Evolutionary conservation across 92 coral and sea anemone genomes (phyloP).

Genomic region (Heteractis magnifica): DNA sequence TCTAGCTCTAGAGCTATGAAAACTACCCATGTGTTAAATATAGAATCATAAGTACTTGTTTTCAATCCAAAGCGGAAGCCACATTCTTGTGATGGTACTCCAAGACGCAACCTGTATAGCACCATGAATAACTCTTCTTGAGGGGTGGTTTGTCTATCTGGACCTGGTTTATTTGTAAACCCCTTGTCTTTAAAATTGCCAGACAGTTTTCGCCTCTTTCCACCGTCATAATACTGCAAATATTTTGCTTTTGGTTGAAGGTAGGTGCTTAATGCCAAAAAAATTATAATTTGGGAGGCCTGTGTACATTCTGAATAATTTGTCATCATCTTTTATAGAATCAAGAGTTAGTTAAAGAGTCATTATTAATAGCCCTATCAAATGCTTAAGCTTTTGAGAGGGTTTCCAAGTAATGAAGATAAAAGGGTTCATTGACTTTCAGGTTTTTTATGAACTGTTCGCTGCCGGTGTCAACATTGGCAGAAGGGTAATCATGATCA

Average conservation of each 20-base stretch:
- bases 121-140: constrained; percentile 37
- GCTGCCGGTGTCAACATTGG: neutral
- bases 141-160: constrained; percentile 37
- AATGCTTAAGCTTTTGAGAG: constrained; percentile 7
- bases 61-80: constrained; percentile 37
- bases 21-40: constrained; percentile 42
- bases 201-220: constrained; percentile 22
- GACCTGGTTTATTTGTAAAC: constrained; percentile 30
- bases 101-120: constrained; percentile 33
- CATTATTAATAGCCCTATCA: neutral
- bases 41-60: constrained; percentile 25
- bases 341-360: constrained; percentile 12
- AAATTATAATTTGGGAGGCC: constrained; percentile 44
- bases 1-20: constrained; percentile 42
- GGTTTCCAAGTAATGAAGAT: neutral
- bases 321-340: constrained; percentile 9
- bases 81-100: constrained; percentile 32
- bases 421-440: neutral
- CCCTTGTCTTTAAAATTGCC: constrained; percentile 39
- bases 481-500: constrained; percentile 5
- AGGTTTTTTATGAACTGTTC: neutral
- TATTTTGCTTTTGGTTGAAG: constrained; percentile 41
- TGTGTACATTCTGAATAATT: constrained; percentile 48
- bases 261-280: constrained; percentile 42
- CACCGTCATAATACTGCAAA: constrained; percentile 37